These are phyloP conservation scores for Cichlasoma orientale DNA, from an alignment of 2,797 vertebrate species.

Conservation along the genomic window DNA sequence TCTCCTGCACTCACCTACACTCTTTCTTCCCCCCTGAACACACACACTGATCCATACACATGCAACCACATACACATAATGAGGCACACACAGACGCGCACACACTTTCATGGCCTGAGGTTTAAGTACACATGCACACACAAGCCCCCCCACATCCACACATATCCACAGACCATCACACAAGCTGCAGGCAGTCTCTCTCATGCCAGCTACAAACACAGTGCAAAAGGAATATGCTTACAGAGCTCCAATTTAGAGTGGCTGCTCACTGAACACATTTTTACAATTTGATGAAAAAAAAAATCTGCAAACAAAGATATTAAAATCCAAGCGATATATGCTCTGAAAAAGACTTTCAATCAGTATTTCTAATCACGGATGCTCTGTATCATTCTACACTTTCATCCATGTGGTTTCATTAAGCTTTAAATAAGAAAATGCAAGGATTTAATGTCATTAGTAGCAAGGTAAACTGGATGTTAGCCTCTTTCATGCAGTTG, in stretches of 20 bases:
- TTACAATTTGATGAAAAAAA: slow-evolving; percentile 31
- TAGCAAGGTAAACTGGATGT: background rate
- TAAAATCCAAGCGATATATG: slow-evolving; percentile 1
- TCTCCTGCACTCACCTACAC: slow-evolving; percentile 77
- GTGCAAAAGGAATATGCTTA: slow-evolving; percentile 67
- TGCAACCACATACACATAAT: slow-evolving; percentile 8
- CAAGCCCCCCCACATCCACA: slow-evolving; percentile 48
- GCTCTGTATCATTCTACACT: background rate
- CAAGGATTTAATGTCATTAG: background rate
- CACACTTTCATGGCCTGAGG: slow-evolving; percentile 71
- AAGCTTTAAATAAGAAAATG: background rate
- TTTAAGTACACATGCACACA: slow-evolving; percentile 76
- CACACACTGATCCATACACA: slow-evolving; percentile 20
- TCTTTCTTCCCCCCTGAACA: slow-evolving; percentile 42
- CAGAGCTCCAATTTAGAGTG: slow-evolving; percentile 44
- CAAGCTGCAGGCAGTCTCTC: slow-evolving; percentile 74
- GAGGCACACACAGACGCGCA: slow-evolving; percentile 24
- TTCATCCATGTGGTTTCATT: background rate
- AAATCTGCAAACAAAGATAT: slow-evolving; percentile 27
- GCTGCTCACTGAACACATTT: slow-evolving; percentile 55
- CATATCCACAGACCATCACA: slow-evolving; percentile 74
- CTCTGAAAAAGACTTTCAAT: background rate
- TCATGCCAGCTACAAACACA: slow-evolving; percentile 73
- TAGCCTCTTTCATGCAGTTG: background rate
- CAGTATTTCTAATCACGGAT: background rate